phyloP scores from a whole-genome alignment of 2,113 vertebrate species.

The Riparia riparia region DNA sequence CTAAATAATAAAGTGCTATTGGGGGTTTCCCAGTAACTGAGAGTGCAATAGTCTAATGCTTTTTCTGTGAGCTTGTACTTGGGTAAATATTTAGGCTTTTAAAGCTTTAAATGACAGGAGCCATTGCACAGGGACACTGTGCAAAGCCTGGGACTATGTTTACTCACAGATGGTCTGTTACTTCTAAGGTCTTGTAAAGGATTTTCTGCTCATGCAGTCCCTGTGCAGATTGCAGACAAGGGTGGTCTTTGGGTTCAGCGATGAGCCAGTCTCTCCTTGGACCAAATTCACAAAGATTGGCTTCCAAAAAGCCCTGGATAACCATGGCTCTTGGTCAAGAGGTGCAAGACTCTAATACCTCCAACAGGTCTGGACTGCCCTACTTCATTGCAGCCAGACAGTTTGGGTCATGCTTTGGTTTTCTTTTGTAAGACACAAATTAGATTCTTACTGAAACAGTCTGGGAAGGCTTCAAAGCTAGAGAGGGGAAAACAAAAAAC shows the following conservation, averaged over 20 bases:
- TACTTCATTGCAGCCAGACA: neutral
- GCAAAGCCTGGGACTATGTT: conserved; percentile 19
- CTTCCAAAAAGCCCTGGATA: neutral
- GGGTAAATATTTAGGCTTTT: conserved; percentile 70
- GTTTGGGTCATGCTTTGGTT: neutral
- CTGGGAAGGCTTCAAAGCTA: neutral
- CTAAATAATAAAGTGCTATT: conserved; percentile 59
- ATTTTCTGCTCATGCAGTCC: accelerated
- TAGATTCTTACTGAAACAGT: neutral
- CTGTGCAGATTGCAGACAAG: neutral
- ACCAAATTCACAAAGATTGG: neutral
- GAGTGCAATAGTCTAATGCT: conserved; percentile 22
- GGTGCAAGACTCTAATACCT: accelerated
- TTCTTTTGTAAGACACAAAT: neutral
- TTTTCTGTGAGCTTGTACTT: conserved; percentile 36
- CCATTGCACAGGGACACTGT: neutral
- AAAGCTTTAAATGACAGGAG: conserved; percentile 34
- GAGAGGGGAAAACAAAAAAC: accelerated
- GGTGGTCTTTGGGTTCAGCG: neutral
- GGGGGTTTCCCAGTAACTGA: conserved; percentile 46
- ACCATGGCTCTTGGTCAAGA: neutral
- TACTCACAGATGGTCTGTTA: conserved; percentile 36
- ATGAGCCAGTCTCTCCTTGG: neutral
- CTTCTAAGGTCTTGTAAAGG: neutral
- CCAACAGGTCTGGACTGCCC: neutral